Conservation (phyloP, 1,140 invertebrate species). For the Pararge aegeria region DNA sequence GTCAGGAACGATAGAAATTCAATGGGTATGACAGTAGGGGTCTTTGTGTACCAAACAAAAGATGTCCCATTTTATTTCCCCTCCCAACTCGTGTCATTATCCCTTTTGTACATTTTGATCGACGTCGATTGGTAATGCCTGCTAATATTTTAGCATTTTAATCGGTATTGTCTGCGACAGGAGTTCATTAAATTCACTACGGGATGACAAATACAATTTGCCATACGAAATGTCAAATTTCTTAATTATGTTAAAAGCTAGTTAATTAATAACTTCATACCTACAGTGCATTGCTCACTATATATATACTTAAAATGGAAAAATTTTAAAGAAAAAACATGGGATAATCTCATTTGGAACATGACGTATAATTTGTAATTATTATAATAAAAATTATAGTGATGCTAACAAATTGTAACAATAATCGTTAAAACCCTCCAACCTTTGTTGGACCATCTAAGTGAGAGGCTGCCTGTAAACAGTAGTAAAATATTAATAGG, state of each 20-base stretch:
- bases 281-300: no score
- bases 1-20: slow-evolving; percentile 65
- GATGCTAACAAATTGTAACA: no score
- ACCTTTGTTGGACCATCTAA: no score
- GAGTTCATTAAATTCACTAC: neutral
- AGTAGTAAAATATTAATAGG: no score
- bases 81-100: slow-evolving; percentile 36
- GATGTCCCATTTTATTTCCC: slow-evolving; percentile 38
- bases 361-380: no score
- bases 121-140: slow-evolving; percentile 24
- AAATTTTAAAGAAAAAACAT: no score
- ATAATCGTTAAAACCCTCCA: no score
- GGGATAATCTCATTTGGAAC: no score
- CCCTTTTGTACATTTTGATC: slow-evolving; percentile 27
- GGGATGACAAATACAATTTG: neutral
- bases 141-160: slow-evolving; percentile 23
- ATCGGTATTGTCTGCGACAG: slow-evolving; percentile 6
- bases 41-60: slow-evolving; percentile 44
- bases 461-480: no score
- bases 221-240: neutral
- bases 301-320: no score
- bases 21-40: slow-evolving; percentile 57
- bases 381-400: no score
- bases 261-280: neutral
- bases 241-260: no score